phyloP scores from a whole-genome alignment of 2,888 invertebrate species.

The Argyra leucocephala region DNA sequence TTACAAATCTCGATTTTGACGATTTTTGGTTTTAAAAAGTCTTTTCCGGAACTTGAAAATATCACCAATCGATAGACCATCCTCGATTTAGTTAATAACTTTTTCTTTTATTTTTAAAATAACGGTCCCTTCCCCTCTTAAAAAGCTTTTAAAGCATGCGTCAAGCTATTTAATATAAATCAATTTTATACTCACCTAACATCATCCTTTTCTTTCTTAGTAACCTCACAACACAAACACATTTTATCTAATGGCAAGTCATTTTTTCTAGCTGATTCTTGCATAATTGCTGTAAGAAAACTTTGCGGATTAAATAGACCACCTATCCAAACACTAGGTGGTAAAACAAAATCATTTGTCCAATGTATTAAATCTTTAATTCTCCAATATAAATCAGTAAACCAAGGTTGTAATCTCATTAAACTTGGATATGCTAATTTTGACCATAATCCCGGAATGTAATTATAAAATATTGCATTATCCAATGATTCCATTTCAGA shows the following conservation, averaged over 20 bases:
- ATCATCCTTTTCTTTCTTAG: conserved; percentile 79
- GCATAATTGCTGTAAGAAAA: conserved; percentile 95
- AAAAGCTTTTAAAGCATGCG: too few relatives aligned
- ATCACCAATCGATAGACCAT: too few relatives aligned
- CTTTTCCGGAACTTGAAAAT: too few relatives aligned
- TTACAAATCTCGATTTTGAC: too few relatives aligned
- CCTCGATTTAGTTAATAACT: too few relatives aligned
- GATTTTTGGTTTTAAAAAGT: too few relatives aligned
- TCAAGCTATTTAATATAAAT: neutral
- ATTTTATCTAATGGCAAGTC: conserved; percentile 95
- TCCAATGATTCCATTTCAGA: conserved; percentile 87
- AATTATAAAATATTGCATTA: conserved; percentile 76
- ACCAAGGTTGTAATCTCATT: conserved; percentile 75
- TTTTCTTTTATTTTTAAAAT: too few relatives aligned
- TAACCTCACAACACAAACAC: conserved; percentile 90
- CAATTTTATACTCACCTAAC: conserved; percentile 52
- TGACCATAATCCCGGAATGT: conserved; percentile 76
- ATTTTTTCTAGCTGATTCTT: conserved; percentile 89
- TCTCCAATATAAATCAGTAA: conserved; percentile 71
- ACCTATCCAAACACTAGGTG: conserved; percentile 84
- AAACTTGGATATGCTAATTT: conserved; percentile 82
- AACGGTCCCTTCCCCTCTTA: too few relatives aligned
- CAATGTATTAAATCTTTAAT: conserved; percentile 77
- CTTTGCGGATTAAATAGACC: conserved; percentile 97
- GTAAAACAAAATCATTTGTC: conserved; percentile 72